A percentile compares a stretch with the other conserved stretches of the same genome.
Conservation (phyloP, 2,888 invertebrate genomes). For the Coenonympha glycerion region DNA sequence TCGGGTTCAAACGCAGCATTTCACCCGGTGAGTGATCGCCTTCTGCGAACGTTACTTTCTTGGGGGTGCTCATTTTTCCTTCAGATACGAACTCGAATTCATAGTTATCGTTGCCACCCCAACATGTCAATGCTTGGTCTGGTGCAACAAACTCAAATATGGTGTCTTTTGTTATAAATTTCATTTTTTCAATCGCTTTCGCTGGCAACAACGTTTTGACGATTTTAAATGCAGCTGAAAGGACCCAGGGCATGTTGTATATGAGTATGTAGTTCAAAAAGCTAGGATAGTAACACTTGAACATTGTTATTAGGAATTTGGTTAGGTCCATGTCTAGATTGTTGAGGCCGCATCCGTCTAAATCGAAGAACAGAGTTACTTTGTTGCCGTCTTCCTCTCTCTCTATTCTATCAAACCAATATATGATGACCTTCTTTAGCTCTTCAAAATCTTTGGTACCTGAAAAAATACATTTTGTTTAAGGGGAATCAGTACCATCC, state of each 20-base stretch:
- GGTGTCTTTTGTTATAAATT: constrained; percentile 85
- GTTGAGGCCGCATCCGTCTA: constrained; percentile 88
- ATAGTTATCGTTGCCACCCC: constrained; percentile 88
- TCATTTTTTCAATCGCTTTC: constrained; percentile 91
- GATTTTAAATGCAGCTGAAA: constrained; percentile 93
- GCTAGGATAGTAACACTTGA: constrained; percentile 92
- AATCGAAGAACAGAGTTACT: constrained; percentile 92
- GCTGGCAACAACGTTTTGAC: constrained; percentile 91
- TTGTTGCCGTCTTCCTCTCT: constrained; percentile 83
- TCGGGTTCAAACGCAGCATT: constrained; percentile 79
- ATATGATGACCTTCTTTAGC: constrained; percentile 86
- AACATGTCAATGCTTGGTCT: constrained; percentile 83
- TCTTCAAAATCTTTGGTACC: constrained; percentile 85
- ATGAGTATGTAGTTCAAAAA: constrained; percentile 92
- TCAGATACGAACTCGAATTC: constrained; percentile 83
- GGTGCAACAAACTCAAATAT: constrained; percentile 83
- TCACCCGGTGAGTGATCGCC: constrained; percentile 69
- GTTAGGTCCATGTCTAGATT: constrained; percentile 96
- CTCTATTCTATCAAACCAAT: constrained; percentile 89
- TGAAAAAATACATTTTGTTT: no score
- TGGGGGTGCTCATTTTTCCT: constrained; percentile 47
- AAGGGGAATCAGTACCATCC: no score
- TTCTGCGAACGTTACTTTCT: constrained; percentile 49
- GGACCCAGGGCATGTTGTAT: constrained; percentile 95
- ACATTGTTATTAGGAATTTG: constrained; percentile 88